Evolutionary conservation across 2,113 vertebrate species (phyloP), one percentile per base, ranked within the genome.

Genomic region (Siniperca knerii): DNA sequence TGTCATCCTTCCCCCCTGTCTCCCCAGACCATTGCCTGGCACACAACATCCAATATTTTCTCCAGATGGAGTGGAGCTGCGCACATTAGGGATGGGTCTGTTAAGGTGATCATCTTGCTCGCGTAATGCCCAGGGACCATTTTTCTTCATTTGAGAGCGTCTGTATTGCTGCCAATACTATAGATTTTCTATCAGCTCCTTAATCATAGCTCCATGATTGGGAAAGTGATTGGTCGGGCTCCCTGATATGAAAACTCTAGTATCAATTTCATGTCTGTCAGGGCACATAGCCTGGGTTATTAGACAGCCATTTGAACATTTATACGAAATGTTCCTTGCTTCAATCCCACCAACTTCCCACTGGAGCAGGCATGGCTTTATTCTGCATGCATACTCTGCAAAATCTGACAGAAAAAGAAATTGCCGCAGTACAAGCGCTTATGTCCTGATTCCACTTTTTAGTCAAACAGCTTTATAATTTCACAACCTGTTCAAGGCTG

Each of bases 181-280:
- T 93, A 66, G 94, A 94, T 94, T 94, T 94, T 89, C 91, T 92
- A 92, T 94, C 89, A 92, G 88, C 81, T 85, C 75, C 87, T 85
- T 89, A 86, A 93, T 92, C 90, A 94, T 85, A 74, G 57, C 80
- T 15, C 70, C 67, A 88, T 90, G 87, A 93, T 94, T 89, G 88
- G 91, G 85, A 90, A 92, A 85, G 85, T 82, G 84, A 93, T 92
- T 89, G 90, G 87, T 82, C 16, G 23, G 77, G 84, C 77, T 87
- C 69, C 33, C 65, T 88, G 52, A 88, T 92, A 92, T 92, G 75
- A 92, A 91, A 89, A 90, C 77, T 82, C 78, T 20, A 69, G 82
- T 79, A 81, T 91, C 84, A 77, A 84, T 88, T 88, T 77, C 0
- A 16, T 87, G 65, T 83, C 89, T 90, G 81, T 86, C 81, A 77